Evolutionary conservation across 2,113 vertebrate genomes (phyloP).

Genomic region (Hyaena hyaena): DNA sequence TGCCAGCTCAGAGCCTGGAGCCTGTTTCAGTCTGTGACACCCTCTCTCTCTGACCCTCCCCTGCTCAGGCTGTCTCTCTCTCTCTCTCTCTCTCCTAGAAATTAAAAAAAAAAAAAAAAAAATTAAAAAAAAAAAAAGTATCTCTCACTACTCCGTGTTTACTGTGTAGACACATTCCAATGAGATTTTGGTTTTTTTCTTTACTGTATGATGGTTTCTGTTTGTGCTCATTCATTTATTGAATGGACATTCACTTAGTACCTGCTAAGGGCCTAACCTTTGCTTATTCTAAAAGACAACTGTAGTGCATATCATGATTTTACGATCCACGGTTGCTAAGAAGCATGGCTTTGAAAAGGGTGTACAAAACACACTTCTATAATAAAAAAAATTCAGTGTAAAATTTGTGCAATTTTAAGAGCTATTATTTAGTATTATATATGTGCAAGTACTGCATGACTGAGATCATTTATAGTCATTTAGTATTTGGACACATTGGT

Average conservation of each 20-base stretch:
- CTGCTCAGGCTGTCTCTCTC: too few relatives aligned
- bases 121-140: too few relatives aligned
- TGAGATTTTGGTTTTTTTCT: background rate
- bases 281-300: background rate
- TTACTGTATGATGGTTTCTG: slow-evolving; percentile 11
- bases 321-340: background rate
- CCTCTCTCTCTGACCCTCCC: too few relatives aligned
- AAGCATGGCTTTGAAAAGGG: background rate
- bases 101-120: too few relatives aligned
- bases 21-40: too few relatives aligned
- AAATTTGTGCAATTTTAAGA: slow-evolving; percentile 43
- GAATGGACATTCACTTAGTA: background rate
- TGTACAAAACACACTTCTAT: background rate
- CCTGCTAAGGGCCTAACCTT: background rate
- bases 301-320: background rate
- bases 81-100: too few relatives aligned
- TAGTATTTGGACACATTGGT: slow-evolving; percentile 71
- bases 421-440: background rate
- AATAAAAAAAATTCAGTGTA: background rate
- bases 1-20: too few relatives aligned
- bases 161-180: background rate
- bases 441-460: background rate
- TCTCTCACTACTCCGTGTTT: background rate
- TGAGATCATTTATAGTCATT: slow-evolving; percentile 67
- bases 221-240: background rate